Base-by-base conservation (phyloP, 2,888 invertebrate genomes). In the Pyrrhia umbra region DNA sequence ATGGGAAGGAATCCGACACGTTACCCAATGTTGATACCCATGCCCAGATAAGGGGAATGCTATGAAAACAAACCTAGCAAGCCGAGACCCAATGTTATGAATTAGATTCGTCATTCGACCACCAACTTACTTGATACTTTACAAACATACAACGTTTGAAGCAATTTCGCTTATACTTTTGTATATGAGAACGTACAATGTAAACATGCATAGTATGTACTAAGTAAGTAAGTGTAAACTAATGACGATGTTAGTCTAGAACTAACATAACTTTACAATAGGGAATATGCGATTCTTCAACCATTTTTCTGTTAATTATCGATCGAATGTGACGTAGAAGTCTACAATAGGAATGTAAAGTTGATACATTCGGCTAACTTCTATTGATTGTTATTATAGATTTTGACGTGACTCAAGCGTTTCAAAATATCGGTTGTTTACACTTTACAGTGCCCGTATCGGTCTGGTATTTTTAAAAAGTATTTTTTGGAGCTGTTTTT, bases 21-120 rank as follows among this genome's bases (percentile, higher is more conserved):
- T 77, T 68, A 49, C 67, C 47, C 37, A 75, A 81, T 85, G 81
- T 86, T 86, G 81, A 83, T 74, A 78, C 79, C 83, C 79, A 69
- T 70, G 23, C 42, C 34, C 72, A 80, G 83, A 84, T 85, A 83
- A 82, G 68, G 76, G 57, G 66, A 77, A 79, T 27, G 59, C 59
- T 52, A 43, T 69, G 76, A 78, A 76, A 85, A 82, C 85, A 84
- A 81, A 66, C 18, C 49, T 39, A 18, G 13, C 15, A 15, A 54
- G 34, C 10, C 15, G 55, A 30, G 15, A 39, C 45, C 1, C 27
- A 4, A 21, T 74, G 68, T 79, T 73, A 30, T 60, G 62, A 18
- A 34, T 69, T 63, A 62, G 51, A 59, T 50, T 49, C 46, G 68
- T 39, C 47, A 77, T 25, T 21, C 37, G 75, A 75, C 6, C 40